Conservation (phyloP, 1,140 invertebrate genomes). For the Monochamus saltuarius region DNA sequence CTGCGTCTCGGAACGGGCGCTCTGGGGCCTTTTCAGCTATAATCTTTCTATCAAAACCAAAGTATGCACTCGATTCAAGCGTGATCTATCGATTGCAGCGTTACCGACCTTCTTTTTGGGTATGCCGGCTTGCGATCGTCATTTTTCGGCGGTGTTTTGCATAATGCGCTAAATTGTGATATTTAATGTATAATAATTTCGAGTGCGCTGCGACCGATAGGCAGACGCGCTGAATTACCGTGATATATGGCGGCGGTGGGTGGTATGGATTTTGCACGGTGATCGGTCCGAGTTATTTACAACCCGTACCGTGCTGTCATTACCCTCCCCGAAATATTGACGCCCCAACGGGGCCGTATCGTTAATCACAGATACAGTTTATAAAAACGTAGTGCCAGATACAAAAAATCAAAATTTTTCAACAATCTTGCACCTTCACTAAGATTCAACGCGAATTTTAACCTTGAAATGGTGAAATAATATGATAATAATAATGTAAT, state of each 20-base stretch:
- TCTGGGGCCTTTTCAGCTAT: constrained; percentile 20
- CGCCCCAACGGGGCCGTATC: too few relatives aligned
- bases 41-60: constrained; percentile 34
- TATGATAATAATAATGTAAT: too few relatives aligned
- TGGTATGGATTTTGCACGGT: too few relatives aligned
- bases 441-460: too few relatives aligned
- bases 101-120: not conserved
- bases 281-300: too few relatives aligned
- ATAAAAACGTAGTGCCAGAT: too few relatives aligned
- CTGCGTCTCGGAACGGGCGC: constrained; percentile 12
- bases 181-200: constrained; percentile 13
- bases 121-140: not conserved
- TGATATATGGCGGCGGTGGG: constrained; percentile 7
- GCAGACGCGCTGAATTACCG: not conserved
- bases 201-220: not conserved
- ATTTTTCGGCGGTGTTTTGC: constrained; percentile 12
- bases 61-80: constrained; percentile 21
- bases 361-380: too few relatives aligned
- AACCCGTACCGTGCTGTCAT: too few relatives aligned
- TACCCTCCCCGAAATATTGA: too few relatives aligned
- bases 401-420: too few relatives aligned
- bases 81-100: constrained; percentile 30
- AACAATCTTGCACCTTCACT: too few relatives aligned
- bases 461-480: too few relatives aligned
- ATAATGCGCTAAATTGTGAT: constrained; percentile 15